Conservation (phyloP, 2,888 invertebrate genomes). For the Stratiomys singularior region DNA sequence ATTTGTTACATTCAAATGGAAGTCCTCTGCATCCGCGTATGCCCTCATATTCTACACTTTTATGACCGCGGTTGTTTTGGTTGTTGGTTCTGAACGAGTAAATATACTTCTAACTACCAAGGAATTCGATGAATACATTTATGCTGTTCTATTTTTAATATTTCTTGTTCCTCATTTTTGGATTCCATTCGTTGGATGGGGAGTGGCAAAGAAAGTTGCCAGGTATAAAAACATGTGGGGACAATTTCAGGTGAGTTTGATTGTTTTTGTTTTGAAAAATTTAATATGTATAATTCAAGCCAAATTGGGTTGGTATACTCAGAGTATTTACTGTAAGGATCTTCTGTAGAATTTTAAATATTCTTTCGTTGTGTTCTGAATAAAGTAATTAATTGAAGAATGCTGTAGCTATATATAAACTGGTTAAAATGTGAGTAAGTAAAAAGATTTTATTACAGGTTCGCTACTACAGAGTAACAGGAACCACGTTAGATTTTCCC, state of each 20-base stretch:
- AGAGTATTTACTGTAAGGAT: too few relatives aligned
- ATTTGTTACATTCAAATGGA: conserved; percentile 73
- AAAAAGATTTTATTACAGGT: conserved; percentile 65
- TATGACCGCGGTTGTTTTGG: conserved; percentile 69
- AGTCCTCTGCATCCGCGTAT: conserved; percentile 72
- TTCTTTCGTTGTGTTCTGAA: too few relatives aligned
- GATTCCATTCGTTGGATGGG: conserved; percentile 78
- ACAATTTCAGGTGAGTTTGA: conserved; percentile 70
- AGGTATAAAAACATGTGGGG: conserved; percentile 77
- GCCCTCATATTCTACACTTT: conserved; percentile 73
- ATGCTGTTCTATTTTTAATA: conserved; percentile 74
- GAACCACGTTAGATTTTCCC: conserved; percentile 72
- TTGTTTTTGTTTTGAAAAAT: too few relatives aligned
- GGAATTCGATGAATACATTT: conserved; percentile 77
- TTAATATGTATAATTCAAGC: too few relatives aligned
- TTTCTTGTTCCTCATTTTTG: conserved; percentile 77
- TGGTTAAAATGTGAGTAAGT: too few relatives aligned
- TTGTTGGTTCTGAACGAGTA: conserved; percentile 72
- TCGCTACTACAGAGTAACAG: conserved; percentile 69
- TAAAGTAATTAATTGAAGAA: too few relatives aligned
- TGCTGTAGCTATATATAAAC: too few relatives aligned
- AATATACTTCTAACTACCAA: conserved; percentile 71
- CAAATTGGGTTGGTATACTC: too few relatives aligned
- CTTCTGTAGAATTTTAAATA: too few relatives aligned
- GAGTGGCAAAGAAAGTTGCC: conserved; percentile 75